A percentile compares a stretch with the other conserved stretches of the same genome.
phyloP scores from a whole-genome alignment of 2,113 vertebrate genomes.

The Nycticebus coucang region DNA sequence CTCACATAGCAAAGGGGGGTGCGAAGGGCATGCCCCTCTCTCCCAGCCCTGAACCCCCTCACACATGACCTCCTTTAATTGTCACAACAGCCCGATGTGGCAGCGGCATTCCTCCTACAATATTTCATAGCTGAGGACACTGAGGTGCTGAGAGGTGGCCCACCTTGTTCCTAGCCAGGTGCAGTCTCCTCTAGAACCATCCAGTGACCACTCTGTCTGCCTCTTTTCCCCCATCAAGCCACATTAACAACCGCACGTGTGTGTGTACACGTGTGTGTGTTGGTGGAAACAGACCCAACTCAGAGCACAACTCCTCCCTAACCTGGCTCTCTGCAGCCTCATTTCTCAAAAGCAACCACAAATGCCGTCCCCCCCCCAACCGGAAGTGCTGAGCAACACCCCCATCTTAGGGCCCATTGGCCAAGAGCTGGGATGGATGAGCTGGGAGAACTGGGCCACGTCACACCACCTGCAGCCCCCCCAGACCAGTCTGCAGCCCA shows the following conservation, averaged over 20 bases:
- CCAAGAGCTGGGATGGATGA: slow-evolving; percentile 51
- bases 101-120: neutral
- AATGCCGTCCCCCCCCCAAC: slow-evolving; percentile 11
- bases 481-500: slow-evolving; percentile 72
- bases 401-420: neutral
- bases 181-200: too few relatives aligned
- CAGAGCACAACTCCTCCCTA: neutral
- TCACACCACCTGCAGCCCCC: slow-evolving; percentile 53
- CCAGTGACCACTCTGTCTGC: neutral
- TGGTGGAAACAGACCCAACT: neutral
- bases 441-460: slow-evolving; percentile 20
- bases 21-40: neutral
- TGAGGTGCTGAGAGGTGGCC: neutral
- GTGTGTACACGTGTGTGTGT: neutral
- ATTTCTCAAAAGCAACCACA: too few relatives aligned
- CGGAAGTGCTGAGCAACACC: slow-evolving; percentile 66
- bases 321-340: neutral
- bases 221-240: neutral
- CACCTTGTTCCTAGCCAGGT: neutral
- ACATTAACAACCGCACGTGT: too few relatives aligned
- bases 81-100: neutral
- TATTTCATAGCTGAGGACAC: neutral
- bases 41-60: neutral
- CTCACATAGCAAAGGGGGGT: neutral
- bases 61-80: neutral